These are phyloP conservation scores for Engystomops pustulosus DNA, from an alignment of 2,113 vertebrate genomes.

Conservation along the genomic window DNA sequence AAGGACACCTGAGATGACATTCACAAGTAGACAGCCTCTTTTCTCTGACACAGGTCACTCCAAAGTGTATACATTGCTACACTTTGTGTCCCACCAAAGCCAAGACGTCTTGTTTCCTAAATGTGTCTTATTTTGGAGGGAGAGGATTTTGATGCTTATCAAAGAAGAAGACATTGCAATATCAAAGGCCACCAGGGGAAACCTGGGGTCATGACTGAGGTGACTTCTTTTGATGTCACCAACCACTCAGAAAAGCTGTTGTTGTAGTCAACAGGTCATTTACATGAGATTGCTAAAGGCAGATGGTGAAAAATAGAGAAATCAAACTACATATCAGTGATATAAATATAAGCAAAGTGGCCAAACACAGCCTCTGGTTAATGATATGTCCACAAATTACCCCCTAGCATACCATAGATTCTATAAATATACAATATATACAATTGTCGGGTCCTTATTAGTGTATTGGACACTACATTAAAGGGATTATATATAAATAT, in stretches of 20 bases:
- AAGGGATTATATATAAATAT: not conserved
- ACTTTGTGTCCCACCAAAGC: not conserved
- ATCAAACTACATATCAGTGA: conserved; percentile 3
- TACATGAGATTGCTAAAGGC: conserved; percentile 58
- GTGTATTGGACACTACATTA: not conserved
- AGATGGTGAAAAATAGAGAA: conserved; percentile 57
- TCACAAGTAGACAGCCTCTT: conserved; percentile 8
- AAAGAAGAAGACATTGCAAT: conserved; percentile 64
- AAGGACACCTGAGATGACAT: conserved; percentile 43
- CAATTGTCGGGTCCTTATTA: not conserved
- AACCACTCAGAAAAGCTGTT: conserved; percentile 39
- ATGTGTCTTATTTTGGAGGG: conserved; percentile 34
- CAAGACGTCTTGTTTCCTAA: conserved; percentile 41
- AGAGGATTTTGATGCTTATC: conserved; percentile 62
- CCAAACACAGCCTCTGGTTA: too few species aligned
- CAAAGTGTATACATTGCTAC: conserved; percentile 2
- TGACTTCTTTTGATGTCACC: conserved; percentile 57
- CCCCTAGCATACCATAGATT: not conserved
- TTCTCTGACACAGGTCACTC: not conserved
- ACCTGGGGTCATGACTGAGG: conserved; percentile 30
- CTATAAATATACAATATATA: not conserved
- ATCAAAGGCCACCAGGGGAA: conserved; percentile 62
- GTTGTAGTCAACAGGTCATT: conserved; percentile 60
- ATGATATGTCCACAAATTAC: not conserved
- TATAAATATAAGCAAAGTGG: too few species aligned